Conservation (phyloP, 2,797 vertebrate genomes). For the Peromyscus eremicus region DNA sequence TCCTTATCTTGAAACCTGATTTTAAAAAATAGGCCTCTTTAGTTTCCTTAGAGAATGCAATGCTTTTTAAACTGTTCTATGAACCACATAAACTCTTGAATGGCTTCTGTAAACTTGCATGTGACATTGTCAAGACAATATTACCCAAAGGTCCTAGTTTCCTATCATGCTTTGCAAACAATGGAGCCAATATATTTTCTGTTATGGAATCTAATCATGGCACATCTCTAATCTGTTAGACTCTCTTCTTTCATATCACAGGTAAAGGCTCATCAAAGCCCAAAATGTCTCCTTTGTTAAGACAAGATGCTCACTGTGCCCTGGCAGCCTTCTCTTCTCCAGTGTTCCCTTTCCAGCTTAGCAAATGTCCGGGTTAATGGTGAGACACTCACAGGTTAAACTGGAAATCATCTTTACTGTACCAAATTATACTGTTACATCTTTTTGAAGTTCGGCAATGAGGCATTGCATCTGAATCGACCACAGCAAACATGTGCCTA, state of each 20-base stretch:
- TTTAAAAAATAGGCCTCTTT: background rate
- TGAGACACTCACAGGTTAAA: background rate
- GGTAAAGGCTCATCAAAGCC: background rate
- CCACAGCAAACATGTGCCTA: background rate
- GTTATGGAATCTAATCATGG: conserved; percentile 8
- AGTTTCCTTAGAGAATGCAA: background rate
- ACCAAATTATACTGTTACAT: background rate
- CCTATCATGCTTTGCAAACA: conserved; percentile 37
- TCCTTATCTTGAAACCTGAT: background rate
- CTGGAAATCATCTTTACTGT: conserved; percentile 1
- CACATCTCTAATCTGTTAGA: conserved; percentile 18
- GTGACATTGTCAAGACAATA: conserved; percentile 29
- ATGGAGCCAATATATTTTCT: conserved; percentile 37
- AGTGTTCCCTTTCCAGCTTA: background rate
- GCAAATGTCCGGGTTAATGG: background rate
- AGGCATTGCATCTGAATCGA: background rate
- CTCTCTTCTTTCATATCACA: conserved; percentile 30
- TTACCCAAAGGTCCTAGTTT: background rate
- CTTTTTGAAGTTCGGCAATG: background rate
- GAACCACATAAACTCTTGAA: background rate
- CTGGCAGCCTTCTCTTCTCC: background rate
- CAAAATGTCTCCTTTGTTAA: background rate
- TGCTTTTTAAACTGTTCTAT: background rate
- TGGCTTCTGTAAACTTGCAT: conserved; percentile 1
- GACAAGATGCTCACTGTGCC: background rate